phyloP scores from a whole-genome alignment of 2,888 invertebrate genomes.

The Capitulum mitella region DNA sequence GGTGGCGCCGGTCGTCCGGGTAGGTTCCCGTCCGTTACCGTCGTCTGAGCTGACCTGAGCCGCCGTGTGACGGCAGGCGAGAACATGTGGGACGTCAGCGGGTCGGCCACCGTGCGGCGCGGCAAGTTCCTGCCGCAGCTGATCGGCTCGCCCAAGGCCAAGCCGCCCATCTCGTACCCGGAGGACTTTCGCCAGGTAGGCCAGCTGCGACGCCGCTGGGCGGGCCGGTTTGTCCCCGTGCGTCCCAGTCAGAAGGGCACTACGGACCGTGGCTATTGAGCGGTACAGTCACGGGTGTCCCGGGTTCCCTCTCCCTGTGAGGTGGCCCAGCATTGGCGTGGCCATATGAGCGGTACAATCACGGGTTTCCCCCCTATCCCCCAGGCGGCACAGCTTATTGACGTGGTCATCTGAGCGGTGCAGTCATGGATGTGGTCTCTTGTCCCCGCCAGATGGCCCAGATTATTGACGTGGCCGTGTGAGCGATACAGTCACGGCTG shows the following conservation, averaged over 20 bases:
- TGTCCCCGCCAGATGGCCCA: not conserved
- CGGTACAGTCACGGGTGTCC: no score
- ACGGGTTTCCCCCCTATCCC: no score
- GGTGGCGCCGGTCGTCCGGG: no score
- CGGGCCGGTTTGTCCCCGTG: no score
- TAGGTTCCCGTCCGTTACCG: no score
- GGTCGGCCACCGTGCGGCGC: not conserved
- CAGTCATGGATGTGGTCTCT: no score
- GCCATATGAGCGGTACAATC: no score
- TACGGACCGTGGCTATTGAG: no score
- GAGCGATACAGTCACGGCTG: slow-evolving; percentile 56
- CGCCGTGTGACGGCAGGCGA: not conserved
- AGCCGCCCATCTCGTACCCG: slow-evolving; percentile 42
- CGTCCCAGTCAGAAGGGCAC: no score
- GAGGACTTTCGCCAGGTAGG: slow-evolving; percentile 43
- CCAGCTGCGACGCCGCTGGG: not conserved
- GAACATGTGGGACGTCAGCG: not conserved
- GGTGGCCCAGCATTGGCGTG: no score
- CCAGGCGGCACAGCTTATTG: not conserved
- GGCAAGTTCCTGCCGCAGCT: slow-evolving; percentile 25
- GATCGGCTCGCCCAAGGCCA: slow-evolving; percentile 28
- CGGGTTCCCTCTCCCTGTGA: no score
- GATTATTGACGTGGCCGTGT: slow-evolving; percentile 79
- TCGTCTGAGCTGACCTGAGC: no score
- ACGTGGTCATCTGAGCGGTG: not conserved